phyloP scores from a whole-genome alignment of 35 echinoderm and acorn worm species.

The Apostichopus parvimensis region DNA sequence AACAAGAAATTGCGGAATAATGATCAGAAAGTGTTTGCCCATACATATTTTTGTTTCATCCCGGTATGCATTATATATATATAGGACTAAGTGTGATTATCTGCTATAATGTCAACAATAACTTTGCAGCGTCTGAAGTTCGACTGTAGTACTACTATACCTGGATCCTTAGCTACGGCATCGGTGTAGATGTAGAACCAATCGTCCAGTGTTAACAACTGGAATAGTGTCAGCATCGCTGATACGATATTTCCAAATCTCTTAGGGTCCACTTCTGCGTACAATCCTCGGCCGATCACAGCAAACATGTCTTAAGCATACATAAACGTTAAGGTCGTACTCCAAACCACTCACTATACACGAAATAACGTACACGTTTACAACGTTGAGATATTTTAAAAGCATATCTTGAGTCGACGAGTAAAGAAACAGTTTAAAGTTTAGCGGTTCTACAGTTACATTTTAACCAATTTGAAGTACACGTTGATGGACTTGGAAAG shows the following conservation, averaged over 20 bases:
- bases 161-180: conserved; percentile 78
- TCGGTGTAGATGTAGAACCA: conserved; percentile 97
- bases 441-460: background rate
- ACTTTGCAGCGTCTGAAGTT: too few species aligned
- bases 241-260: conserved; percentile 84
- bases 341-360: too few species aligned
- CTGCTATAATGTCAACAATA: too few species aligned
- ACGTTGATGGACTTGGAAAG: background rate
- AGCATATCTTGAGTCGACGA: too few species aligned
- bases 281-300: conserved; percentile 92
- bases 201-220: conserved; percentile 89
- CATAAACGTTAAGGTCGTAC: background rate
- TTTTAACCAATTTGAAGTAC: background rate
- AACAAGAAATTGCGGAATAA: too few species aligned
- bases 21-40: too few species aligned
- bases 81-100: too few species aligned
- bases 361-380: too few species aligned
- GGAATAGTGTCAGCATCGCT: conserved; percentile 88
- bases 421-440: too few species aligned
- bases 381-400: too few species aligned
- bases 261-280: conserved; percentile 76
- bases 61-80: too few species aligned
- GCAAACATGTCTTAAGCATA: conserved; percentile 85
- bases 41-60: too few species aligned
- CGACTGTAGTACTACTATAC: conserved; percentile 19